Evolutionary conservation across 2,888 invertebrate species (phyloP).

Genomic region (Chrysolina americana): DNA sequence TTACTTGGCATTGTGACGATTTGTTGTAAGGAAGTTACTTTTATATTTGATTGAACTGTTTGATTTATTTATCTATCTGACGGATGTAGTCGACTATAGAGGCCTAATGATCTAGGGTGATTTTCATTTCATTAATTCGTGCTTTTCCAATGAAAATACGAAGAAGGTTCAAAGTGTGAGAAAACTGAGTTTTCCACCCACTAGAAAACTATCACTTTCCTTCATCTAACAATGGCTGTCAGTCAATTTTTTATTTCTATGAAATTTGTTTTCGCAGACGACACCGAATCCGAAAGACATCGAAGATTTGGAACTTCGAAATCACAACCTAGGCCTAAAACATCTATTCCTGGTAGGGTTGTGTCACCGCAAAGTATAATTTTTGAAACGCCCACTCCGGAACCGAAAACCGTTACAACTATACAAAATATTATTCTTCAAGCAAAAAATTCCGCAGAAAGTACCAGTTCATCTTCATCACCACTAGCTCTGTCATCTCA

Average conservation of each 20-base stretch:
- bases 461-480: constrained; percentile 18
- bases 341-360: not conserved
- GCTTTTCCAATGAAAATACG: too few relatives aligned
- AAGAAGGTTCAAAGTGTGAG: too few relatives aligned
- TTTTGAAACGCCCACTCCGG: constrained; percentile 33
- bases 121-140: too few relatives aligned
- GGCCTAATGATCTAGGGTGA: too few relatives aligned
- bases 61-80: too few relatives aligned
- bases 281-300: not conserved
- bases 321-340: constrained; percentile 13
- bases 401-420: constrained; percentile 29
- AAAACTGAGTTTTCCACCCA: too few relatives aligned
- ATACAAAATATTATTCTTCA: constrained; percentile 38
- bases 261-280: not conserved
- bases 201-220: too few relatives aligned
- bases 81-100: too few relatives aligned
- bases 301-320: not conserved
- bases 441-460: constrained; percentile 27
- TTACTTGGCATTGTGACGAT: too few relatives aligned
- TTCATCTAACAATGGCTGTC: not conserved
- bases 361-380: constrained; percentile 16
- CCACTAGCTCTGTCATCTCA: not conserved
- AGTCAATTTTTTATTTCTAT: not conserved
- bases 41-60: too few relatives aligned
- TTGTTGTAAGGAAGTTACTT: too few relatives aligned